Evolutionary conservation across 2,797 vertebrate genomes (phyloP).

Genomic region (Epinephelus awoara): DNA sequence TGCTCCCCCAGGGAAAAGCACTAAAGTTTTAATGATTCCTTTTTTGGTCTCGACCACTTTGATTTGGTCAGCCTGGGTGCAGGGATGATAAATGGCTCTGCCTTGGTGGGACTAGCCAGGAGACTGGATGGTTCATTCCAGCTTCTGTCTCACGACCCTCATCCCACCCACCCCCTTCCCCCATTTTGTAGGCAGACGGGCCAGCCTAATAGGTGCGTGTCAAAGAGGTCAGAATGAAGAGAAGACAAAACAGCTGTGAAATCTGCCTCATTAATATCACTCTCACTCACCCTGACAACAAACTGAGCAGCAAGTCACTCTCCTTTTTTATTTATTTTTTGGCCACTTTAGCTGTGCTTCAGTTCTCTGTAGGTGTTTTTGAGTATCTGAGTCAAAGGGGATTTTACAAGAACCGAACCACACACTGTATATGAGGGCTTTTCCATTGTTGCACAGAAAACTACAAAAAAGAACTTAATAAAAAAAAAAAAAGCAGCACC

Average conservation of each 20-base stretch:
- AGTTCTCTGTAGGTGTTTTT: slow-evolving; percentile 24
- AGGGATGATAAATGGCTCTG: slow-evolving; percentile 85
- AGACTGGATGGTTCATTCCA: slow-evolving; percentile 70
- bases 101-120: slow-evolving; percentile 67
- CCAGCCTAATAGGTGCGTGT: slow-evolving; percentile 70
- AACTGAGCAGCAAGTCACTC: slow-evolving; percentile 29
- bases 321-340: slow-evolving; percentile 2
- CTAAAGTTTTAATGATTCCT: slow-evolving; percentile 87
- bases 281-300: slow-evolving; percentile 54
- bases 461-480: neutral
- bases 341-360: slow-evolving; percentile 1
- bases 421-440: neutral
- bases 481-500: neutral
- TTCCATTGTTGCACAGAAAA: neutral
- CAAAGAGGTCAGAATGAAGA: slow-evolving; percentile 68
- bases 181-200: slow-evolving; percentile 49
- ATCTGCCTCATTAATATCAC: slow-evolving; percentile 72
- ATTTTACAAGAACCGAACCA: slow-evolving; percentile 2
- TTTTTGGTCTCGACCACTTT: slow-evolving; percentile 79
- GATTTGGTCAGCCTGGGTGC: slow-evolving; percentile 73
- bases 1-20: slow-evolving; percentile 66
- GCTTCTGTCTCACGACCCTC: slow-evolving; percentile 53
- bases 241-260: slow-evolving; percentile 63
- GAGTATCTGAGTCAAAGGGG: slow-evolving; percentile 1
- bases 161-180: slow-evolving; percentile 16